phyloP scores from a whole-genome alignment of 2,888 invertebrate species.

The Smittia aterrima region DNA sequence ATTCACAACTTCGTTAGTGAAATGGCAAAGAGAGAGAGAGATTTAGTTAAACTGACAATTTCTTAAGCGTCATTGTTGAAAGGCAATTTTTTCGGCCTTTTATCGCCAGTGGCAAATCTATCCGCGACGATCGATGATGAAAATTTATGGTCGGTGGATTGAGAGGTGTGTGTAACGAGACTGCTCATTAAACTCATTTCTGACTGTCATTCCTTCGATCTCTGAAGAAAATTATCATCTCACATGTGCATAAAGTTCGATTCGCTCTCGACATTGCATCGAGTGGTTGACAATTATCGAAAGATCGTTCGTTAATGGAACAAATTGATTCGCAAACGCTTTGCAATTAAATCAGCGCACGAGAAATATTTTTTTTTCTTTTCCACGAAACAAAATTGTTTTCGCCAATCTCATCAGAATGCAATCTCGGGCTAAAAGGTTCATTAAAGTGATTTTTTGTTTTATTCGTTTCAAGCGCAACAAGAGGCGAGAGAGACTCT shows the following conservation, averaged over 20 bases:
- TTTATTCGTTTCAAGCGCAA: neutral
- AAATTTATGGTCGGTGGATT: constrained; percentile 35
- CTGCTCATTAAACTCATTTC: neutral
- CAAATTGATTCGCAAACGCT: neutral
- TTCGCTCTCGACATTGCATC: neutral
- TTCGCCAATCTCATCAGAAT: neutral
- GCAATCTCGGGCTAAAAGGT: neutral
- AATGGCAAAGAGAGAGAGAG: neutral
- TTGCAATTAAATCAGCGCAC: neutral
- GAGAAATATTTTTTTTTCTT: neutral
- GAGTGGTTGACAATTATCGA: neutral
- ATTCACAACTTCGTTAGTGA: constrained; percentile 2
- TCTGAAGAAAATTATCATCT: neutral
- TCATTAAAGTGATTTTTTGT: neutral
- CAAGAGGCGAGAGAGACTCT: neutral
- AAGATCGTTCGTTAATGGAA: neutral
- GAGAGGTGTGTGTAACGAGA: constrained; percentile 29
- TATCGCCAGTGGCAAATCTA: neutral
- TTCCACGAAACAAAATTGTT: neutral
- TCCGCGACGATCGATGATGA: neutral
- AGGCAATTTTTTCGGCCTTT: neutral
- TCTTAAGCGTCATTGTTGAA: neutral
- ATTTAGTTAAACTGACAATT: neutral
- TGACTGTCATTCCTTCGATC: neutral
- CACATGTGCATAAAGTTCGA: too few species aligned